Percentiles rank a stretch among this genome's conserved stretches.
Evolutionary conservation across 1,140 invertebrate species (phyloP).

Genomic region (Amphibalanus amphitrite): DNA sequence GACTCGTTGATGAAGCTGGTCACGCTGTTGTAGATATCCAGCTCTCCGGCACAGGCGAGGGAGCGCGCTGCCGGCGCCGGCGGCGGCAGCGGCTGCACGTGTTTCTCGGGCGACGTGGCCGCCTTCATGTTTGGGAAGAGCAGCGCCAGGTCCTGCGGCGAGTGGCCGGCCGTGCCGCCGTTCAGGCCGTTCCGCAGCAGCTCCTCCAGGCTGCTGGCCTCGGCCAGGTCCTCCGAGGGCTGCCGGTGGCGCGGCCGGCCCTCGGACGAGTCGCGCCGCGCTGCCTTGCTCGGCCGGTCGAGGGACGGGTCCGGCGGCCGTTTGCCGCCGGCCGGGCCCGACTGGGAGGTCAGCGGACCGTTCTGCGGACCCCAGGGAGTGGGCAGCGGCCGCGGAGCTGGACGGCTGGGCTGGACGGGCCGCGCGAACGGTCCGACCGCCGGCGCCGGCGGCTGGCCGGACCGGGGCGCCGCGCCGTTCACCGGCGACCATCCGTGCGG

Average conservation of each 20-base stretch:
- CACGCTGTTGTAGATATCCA: neutral
- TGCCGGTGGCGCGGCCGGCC: neutral
- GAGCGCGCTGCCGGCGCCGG: neutral
- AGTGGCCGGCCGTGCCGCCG: neutral
- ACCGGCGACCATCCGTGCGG: neutral
- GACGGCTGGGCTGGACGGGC: neutral
- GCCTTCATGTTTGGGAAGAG: conserved; percentile 3
- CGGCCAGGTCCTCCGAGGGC: neutral
- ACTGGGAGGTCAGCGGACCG: neutral
- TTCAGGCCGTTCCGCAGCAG: neutral
- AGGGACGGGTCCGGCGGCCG: too few species aligned
- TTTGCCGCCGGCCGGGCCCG: neutral
- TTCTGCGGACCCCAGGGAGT: neutral
- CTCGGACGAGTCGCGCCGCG: neutral
- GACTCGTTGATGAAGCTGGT: conserved; percentile 3
- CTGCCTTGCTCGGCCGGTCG: neutral
- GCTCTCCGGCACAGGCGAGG: neutral
- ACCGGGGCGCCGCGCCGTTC: neutral
- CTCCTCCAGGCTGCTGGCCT: neutral
- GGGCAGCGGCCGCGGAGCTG: neutral
- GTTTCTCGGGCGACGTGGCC: neutral
- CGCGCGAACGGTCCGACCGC: neutral
- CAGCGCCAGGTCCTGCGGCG: neutral
- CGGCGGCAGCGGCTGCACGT: neutral
- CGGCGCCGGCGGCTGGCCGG: neutral